These are phyloP conservation scores for Camptogramma bilineatum DNA, from an alignment of 2,888 invertebrate species.

Conservation along the genomic window DNA sequence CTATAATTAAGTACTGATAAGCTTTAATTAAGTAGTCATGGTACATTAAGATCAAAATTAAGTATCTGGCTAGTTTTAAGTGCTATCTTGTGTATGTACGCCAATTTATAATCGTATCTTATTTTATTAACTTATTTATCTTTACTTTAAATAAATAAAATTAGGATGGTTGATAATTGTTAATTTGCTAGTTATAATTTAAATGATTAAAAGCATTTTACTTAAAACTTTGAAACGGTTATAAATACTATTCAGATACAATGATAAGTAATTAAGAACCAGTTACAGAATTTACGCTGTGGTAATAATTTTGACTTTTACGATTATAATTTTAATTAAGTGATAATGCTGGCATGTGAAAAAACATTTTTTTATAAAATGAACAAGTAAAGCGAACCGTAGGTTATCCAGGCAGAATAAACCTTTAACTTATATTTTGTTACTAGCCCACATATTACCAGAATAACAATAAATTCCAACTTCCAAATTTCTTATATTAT, in stretches of 20 bases:
- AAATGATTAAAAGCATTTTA: constrained; percentile 3
- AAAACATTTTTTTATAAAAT: not conserved
- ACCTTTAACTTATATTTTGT: no score
- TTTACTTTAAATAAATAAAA: constrained; percentile 6
- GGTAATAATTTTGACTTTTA: constrained; percentile 2
- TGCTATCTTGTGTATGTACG: not conserved
- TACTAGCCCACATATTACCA: no score
- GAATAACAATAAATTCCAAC: no score
- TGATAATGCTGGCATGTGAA: constrained; percentile 1
- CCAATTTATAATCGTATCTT: not conserved
- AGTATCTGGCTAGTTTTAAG: not conserved
- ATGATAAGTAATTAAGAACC: constrained; percentile 18
- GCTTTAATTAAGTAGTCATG: no score
- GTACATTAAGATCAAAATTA: no score
- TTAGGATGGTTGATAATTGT: constrained; percentile 9
- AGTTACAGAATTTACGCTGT: not conserved
- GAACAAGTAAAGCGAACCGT: not conserved
- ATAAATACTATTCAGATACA: not conserved
- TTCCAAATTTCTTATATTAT: no score
- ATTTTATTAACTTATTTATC: not conserved
- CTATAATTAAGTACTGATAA: no score
- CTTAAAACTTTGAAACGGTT: not conserved
- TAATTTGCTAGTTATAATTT: constrained; percentile 22
- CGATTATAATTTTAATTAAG: constrained; percentile 5
- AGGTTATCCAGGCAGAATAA: not conserved